phyloP scores from a whole-genome alignment of 2,888 invertebrate genomes.

The Oithona nana region DNA sequence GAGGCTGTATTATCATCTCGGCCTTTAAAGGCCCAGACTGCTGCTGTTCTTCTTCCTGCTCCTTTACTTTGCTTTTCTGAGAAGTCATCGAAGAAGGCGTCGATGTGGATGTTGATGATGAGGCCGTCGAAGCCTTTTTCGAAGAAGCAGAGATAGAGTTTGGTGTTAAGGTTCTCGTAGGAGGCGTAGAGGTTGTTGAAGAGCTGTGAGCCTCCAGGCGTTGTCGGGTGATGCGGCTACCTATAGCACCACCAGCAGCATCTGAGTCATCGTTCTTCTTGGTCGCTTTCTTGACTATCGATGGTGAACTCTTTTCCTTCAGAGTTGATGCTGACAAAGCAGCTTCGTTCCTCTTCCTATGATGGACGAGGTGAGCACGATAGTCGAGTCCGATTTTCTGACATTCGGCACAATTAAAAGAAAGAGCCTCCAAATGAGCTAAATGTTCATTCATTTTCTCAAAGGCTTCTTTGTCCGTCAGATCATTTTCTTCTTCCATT shows the following conservation, averaged over 20 bases:
- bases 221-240: background rate
- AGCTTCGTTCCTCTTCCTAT: background rate
- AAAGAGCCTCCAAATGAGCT: background rate
- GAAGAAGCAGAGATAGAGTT: no score
- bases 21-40: no score
- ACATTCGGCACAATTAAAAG: background rate
- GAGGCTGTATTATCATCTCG: no score
- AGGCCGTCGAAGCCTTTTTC: background rate
- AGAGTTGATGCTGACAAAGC: background rate
- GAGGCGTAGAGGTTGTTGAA: background rate
- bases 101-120: background rate
- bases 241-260: background rate
- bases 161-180: background rate
- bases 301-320: background rate
- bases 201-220: background rate
- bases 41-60: no score
- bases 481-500: background rate
- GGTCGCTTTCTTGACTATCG: background rate
- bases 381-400: background rate
- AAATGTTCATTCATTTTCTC: background rate
- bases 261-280: background rate
- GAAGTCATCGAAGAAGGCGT: no score
- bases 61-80: no score
- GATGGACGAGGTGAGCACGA: background rate
- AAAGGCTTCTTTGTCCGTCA: background rate